Evolutionary conservation across 1,140 invertebrate genomes (phyloP).

Genomic region (Formica selysi): DNA sequence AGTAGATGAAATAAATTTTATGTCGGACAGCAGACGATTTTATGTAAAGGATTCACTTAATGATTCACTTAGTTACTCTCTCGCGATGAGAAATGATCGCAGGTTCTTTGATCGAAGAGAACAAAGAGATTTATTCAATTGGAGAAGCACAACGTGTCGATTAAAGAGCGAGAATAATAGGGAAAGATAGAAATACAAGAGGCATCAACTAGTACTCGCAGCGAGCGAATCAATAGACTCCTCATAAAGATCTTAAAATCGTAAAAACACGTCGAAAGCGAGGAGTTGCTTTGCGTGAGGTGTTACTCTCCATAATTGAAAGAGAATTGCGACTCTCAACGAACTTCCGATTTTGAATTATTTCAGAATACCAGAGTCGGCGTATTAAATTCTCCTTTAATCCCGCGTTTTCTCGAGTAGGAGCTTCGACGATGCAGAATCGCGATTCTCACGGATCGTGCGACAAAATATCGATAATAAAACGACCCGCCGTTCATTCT

Average conservation of each 20-base stretch:
- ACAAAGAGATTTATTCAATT: not conserved
- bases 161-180: not conserved
- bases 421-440: not conserved
- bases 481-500: constrained; percentile 47
- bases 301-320: constrained; percentile 1
- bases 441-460: constrained; percentile 27
- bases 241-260: constrained; percentile 20
- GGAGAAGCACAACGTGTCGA: not conserved
- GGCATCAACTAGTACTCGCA: not conserved
- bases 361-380: not conserved
- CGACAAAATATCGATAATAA: constrained; percentile 54
- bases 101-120: constrained; percentile 3
- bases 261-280: constrained; percentile 26
- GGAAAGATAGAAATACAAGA: constrained; percentile 14
- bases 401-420: not conserved
- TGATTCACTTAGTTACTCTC: constrained; percentile 21
- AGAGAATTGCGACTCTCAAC: constrained; percentile 19
- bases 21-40: not conserved
- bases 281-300: not conserved
- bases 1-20: not conserved
- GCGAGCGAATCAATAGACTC: constrained; percentile 34
- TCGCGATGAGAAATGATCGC: constrained; percentile 28
- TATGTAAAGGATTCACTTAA: constrained; percentile 11
- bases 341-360: constrained; percentile 45
- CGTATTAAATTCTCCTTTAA: constrained; percentile 55